Conservation (phyloP, 2,888 invertebrate genomes). For the Acanthosepion lycidas region DNA sequence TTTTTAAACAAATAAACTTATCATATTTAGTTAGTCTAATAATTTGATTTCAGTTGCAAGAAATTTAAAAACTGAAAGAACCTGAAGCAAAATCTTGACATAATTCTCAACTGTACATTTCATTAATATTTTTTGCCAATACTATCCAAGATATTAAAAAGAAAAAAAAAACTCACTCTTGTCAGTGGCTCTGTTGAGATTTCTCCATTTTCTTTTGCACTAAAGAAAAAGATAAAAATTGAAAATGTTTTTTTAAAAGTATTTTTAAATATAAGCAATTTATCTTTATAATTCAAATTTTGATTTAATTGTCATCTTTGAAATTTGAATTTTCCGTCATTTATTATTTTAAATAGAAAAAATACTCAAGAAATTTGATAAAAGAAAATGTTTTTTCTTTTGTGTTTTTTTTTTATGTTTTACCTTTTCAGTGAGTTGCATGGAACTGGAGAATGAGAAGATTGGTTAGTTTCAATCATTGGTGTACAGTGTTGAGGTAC, state of each 20-base stretch:
- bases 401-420: conserved; percentile 42
- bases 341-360: neutral
- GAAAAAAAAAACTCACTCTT: conserved; percentile 57
- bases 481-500: conserved; percentile 67
- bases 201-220: conserved; percentile 69
- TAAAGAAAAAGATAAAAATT: conserved; percentile 55
- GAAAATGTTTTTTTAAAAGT: neutral
- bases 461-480: conserved; percentile 51
- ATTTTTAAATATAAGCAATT: too few relatives aligned
- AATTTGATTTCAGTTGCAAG: too few relatives aligned
- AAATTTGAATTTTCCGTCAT: neutral
- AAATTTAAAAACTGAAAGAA: too few relatives aligned
- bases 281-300: too few relatives aligned
- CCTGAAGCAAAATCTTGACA: too few relatives aligned
- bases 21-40: too few relatives aligned
- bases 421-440: conserved; percentile 66
- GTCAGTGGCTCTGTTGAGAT: conserved; percentile 73
- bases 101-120: too few relatives aligned
- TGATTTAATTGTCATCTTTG: neutral
- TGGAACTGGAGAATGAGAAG: conserved; percentile 51
- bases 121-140: too few relatives aligned
- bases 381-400: neutral
- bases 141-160: neutral
- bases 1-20: too few relatives aligned
- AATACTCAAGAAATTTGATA: neutral